Percentiles rank a stretch among this genome's conserved stretches.
These are phyloP conservation scores for Oenanthe melanoleuca DNA, from an alignment of 2,113 vertebrate species.

Conservation along the genomic window DNA sequence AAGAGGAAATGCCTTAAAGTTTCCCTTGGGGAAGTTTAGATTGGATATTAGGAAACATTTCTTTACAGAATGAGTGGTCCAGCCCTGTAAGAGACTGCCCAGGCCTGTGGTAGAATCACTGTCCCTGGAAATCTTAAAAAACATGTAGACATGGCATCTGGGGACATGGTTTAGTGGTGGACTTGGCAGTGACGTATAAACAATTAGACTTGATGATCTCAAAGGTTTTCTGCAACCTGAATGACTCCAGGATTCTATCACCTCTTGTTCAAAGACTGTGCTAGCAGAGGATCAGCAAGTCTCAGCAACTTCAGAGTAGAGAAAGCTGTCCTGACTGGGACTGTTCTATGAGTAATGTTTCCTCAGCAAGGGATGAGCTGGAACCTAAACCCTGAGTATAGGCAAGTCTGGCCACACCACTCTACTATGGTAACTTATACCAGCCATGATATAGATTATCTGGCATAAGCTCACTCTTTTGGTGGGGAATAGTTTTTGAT, in stretches of 20 bases:
- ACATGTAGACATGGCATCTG: neutral
- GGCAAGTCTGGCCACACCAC: neutral
- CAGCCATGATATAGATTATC: rapidly evolving
- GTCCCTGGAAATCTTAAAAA: neutral
- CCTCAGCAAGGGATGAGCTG: neutral
- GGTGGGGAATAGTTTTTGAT: neutral
- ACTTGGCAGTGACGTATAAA: too few relatives aligned
- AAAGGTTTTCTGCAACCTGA: neutral
- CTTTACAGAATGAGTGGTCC: neutral
- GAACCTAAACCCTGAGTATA: neutral
- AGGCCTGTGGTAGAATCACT: too few relatives aligned
- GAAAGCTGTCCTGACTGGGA: neutral
- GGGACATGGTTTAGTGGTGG: neutral
- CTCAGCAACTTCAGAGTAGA: neutral
- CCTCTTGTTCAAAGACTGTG: neutral
- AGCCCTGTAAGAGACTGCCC: neutral
- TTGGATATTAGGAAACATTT: neutral
- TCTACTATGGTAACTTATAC: neutral
- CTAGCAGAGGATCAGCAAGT: neutral
- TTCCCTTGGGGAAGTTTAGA: neutral
- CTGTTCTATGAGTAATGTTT: neutral
- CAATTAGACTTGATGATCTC: neutral
- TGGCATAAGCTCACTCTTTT: neutral
- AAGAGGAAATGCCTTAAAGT: neutral
- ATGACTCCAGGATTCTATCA: neutral